phyloP scores from a whole-genome alignment of 30 jellyfish, hydroid and myxozoan genomes.

The Chrysaora quinquecirrha region DNA sequence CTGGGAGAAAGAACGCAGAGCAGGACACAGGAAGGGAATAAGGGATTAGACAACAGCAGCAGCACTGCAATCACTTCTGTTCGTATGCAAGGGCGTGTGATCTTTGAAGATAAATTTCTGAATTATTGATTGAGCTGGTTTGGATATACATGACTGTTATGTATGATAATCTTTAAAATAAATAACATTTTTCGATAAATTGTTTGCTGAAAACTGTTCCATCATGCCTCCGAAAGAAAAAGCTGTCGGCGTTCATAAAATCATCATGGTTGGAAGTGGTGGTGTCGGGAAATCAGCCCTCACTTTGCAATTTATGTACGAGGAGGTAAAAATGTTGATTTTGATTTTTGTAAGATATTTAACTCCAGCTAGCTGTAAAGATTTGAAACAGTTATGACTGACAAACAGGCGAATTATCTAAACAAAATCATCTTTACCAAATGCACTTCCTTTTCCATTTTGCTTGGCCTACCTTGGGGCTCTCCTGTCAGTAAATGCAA shows the following conservation, averaged over 20 bases:
- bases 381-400: too few species aligned
- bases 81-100: constrained; percentile 2
- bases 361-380: too few species aligned
- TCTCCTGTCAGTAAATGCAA: too few species aligned
- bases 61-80: neutral
- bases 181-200: neutral
- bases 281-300: constrained; percentile 98
- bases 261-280: constrained; percentile 92
- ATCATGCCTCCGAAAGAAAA: constrained; percentile 93
- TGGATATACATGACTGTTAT: neutral
- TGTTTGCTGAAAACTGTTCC: neutral
- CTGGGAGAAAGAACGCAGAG: neutral
- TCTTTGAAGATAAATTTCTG: neutral
- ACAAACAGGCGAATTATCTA: too few species aligned
- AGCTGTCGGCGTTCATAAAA: constrained; percentile 78
- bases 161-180: neutral
- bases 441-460: too few species aligned
- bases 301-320: constrained; percentile 90
- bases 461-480: too few species aligned
- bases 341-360: too few species aligned
- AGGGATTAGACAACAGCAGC: neutral
- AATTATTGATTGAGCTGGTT: neutral
- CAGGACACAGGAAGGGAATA: neutral
- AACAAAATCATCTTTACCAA: too few species aligned
- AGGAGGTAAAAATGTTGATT: too few species aligned